Percentiles rank a stretch among this genome's conserved stretches.
phyloP scores from a whole-genome alignment of 2,113 vertebrate species.

The Ptyas mucosa region DNA sequence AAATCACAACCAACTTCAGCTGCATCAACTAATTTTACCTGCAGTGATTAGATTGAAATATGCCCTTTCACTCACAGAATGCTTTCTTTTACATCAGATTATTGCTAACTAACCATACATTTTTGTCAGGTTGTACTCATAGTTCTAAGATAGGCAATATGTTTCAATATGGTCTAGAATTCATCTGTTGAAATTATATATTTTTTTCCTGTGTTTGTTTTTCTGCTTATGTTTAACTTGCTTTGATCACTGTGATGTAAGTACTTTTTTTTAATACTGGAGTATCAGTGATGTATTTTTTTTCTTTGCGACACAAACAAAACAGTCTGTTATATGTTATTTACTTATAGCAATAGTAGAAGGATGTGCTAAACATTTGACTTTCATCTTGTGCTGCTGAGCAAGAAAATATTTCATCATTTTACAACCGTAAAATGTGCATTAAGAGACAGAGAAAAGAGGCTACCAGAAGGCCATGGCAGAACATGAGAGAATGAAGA shows the following conservation, averaged over 20 bases:
- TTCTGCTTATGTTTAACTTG: neutral
- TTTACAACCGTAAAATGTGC: neutral
- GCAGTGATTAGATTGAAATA: neutral
- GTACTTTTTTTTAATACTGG: neutral
- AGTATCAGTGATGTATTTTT: neutral
- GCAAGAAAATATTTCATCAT: neutral
- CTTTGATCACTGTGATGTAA: neutral
- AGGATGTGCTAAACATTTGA: neutral
- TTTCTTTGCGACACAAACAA: neutral
- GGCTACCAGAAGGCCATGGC: neutral
- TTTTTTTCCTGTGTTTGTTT: neutral
- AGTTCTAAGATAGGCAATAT: neutral
- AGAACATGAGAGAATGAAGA: neutral
- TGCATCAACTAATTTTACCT: neutral
- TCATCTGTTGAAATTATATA: neutral
- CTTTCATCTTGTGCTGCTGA: neutral
- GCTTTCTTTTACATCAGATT: neutral
- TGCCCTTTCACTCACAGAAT: neutral
- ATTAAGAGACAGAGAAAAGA: neutral
- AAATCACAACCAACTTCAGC: neutral
- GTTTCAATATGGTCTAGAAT: neutral
- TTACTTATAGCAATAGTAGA: neutral
- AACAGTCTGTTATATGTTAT: neutral
- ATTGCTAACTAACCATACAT: neutral
- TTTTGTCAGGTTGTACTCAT: neutral